Conservation (phyloP, 2,797 vertebrate species). For the Thripadectes ignobilis region DNA sequence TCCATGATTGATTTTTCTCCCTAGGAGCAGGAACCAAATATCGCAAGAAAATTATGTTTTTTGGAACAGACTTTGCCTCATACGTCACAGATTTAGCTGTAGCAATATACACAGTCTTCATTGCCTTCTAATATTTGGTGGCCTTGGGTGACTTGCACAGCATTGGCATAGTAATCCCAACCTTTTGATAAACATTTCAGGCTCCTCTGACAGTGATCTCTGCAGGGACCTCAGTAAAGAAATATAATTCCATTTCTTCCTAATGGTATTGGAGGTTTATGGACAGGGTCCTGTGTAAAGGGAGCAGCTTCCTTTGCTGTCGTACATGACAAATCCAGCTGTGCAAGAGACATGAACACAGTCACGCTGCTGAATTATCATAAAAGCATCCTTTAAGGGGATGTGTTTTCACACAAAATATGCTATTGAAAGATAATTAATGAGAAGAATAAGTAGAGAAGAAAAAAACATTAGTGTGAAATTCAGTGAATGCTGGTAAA, state of each 20-base stretch:
- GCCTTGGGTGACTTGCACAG: background rate
- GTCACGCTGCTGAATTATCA: background rate
- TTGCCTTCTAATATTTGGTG: background rate
- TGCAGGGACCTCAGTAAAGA: background rate
- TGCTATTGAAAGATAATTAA: conserved; percentile 54
- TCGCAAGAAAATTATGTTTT: background rate
- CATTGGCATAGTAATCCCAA: background rate
- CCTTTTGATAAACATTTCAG: background rate
- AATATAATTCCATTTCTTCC: background rate
- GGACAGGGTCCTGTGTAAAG: background rate
- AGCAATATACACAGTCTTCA: background rate
- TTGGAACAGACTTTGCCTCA: background rate
- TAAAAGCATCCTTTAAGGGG: background rate
- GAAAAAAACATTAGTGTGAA: conserved; percentile 60
- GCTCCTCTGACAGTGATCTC: background rate
- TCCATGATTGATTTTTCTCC: background rate
- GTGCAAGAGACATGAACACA: accelerated
- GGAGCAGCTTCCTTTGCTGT: background rate
- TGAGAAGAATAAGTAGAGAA: conserved; percentile 44
- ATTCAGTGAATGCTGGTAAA: conserved; percentile 31
- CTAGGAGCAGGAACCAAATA: background rate
- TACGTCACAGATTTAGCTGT: background rate
- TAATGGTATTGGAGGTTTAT: background rate
- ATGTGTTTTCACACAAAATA: background rate
- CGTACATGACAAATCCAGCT: background rate